Conservation (phyloP, 2,797 vertebrate species). For the Syncerus caffer region DNA sequence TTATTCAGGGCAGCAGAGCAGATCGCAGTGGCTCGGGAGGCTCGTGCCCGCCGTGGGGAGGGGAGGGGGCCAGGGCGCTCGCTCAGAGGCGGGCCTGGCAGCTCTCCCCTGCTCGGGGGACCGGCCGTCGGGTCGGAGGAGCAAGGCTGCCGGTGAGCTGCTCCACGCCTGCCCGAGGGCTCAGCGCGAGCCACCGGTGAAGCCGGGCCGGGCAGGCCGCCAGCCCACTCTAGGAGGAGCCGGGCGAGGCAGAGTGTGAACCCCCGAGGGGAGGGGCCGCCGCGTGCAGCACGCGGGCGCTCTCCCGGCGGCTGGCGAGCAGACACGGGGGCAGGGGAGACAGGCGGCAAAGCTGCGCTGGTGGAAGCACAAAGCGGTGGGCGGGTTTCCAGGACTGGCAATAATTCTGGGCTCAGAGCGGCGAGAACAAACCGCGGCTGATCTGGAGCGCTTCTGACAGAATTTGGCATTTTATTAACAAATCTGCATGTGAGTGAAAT, state of each 20-base stretch:
- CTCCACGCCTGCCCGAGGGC: neutral
- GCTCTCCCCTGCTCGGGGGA: constrained; percentile 28
- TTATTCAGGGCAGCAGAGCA: constrained; percentile 85
- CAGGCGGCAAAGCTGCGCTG: constrained; percentile 69
- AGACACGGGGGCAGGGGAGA: constrained; percentile 39
- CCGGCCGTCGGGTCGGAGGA: constrained; percentile 19
- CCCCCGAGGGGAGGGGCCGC: neutral
- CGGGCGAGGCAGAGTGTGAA: neutral
- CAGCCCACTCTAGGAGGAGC: neutral
- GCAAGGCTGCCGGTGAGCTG: neutral
- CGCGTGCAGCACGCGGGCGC: neutral
- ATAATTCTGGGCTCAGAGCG: constrained; percentile 70
- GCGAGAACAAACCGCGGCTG: constrained; percentile 72
- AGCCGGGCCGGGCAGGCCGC: neutral
- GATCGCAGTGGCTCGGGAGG: constrained; percentile 79
- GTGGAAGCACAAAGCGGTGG: constrained; percentile 57
- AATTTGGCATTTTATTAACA: constrained; percentile 85
- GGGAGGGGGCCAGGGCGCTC: constrained; percentile 44
- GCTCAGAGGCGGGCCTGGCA: neutral
- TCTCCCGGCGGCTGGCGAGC: neutral
- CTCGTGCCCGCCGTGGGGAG: constrained; percentile 72
- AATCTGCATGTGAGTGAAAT: constrained; percentile 78
- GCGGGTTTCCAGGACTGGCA: constrained; percentile 57
- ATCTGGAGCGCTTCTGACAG: constrained; percentile 75
- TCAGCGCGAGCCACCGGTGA: neutral